phyloP scores from a whole-genome alignment of 2,888 invertebrate genomes.

The Melangyna quadrimaculata region DNA sequence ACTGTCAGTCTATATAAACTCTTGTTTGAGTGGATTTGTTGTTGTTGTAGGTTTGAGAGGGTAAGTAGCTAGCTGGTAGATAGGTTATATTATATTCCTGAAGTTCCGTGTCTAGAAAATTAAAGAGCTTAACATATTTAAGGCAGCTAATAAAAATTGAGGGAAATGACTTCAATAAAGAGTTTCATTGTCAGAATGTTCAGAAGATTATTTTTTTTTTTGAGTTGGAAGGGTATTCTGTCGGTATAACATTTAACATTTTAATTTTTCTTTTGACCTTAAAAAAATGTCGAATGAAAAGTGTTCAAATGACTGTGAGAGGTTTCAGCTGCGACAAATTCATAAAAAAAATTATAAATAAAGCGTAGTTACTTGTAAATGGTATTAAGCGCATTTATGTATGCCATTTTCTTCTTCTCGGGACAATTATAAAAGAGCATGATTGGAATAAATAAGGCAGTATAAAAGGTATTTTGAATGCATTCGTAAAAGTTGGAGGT shows the following conservation, averaged over 20 bases:
- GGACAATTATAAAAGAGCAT: too few relatives aligned
- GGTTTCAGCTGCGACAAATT: too few relatives aligned
- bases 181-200: not conserved
- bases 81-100: not conserved
- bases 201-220: not conserved
- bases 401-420: too few relatives aligned
- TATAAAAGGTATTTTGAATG: too few relatives aligned
- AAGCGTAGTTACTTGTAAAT: too few relatives aligned
- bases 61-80: too few relatives aligned
- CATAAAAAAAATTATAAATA: too few relatives aligned
- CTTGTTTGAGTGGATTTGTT: not conserved
- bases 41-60: not conserved
- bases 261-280: not conserved
- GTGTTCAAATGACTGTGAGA: too few relatives aligned
- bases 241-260: not conserved
- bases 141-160: conserved; percentile 3
- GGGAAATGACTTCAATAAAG: not conserved
- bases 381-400: too few relatives aligned
- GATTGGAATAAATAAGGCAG: too few relatives aligned
- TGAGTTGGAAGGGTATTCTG: not conserved
- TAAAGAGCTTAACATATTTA: not conserved
- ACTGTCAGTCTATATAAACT: conserved; percentile 10
- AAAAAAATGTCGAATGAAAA: not conserved
- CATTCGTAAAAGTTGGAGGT: too few relatives aligned
- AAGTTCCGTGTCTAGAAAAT: not conserved